phyloP scores from a whole-genome alignment of 2,888 invertebrate species.

The Gnatocerus cornutus region DNA sequence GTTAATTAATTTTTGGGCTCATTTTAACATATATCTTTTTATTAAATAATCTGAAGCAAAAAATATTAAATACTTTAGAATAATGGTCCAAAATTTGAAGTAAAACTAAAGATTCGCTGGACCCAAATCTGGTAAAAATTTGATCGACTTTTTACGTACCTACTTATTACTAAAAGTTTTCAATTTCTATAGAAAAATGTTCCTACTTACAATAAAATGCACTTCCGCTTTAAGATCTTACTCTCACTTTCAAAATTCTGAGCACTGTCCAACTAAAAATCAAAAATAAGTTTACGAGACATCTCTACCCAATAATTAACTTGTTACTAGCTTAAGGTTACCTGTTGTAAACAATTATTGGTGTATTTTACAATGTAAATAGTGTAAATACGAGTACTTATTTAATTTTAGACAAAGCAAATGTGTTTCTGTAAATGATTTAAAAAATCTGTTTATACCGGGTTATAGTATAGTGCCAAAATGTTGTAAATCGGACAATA shows the following conservation, averaged over 20 bases:
- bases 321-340: slow-evolving; percentile 59
- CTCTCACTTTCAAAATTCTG: not conserved
- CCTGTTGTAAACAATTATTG: slow-evolving; percentile 62
- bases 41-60: no score
- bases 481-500: slow-evolving; percentile 50
- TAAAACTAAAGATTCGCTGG: no score
- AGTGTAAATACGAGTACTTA: slow-evolving; percentile 61
- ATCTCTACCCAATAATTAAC: slow-evolving; percentile 56
- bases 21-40: no score
- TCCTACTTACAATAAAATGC: slow-evolving; percentile 3
- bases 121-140: not conserved
- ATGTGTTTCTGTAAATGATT: slow-evolving; percentile 31
- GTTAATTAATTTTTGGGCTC: no score
- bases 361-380: slow-evolving; percentile 62
- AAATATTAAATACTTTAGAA: no score
- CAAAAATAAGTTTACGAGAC: slow-evolving; percentile 41
- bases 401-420: slow-evolving; percentile 41
- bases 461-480: slow-evolving; percentile 57
- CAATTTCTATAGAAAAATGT: not conserved
- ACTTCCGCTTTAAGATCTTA: not conserved
- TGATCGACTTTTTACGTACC: slow-evolving; percentile 1
- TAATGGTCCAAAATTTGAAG: no score
- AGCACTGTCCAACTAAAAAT: slow-evolving; percentile 2
- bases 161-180: not conserved
- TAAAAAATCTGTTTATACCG: slow-evolving; percentile 22